A percentile compares a stretch with the other conserved stretches of the same genome.
Evolutionary conservation across 2,113 vertebrate genomes (phyloP).

Genomic region (Dryoscopus gambensis): DNA sequence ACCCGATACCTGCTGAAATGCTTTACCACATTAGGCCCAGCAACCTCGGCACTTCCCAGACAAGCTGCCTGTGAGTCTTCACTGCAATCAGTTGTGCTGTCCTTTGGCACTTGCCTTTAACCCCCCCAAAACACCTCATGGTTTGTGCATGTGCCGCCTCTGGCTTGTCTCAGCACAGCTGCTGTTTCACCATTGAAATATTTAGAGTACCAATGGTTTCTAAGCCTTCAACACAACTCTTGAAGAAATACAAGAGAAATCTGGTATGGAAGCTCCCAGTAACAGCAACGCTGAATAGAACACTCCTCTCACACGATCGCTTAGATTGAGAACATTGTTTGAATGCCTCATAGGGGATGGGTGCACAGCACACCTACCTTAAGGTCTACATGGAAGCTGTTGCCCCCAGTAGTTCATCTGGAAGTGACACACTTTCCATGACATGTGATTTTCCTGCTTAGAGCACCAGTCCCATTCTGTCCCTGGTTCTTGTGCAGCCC

Average conservation of each 20-base stretch:
- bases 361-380: neutral
- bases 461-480: neutral
- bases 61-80: neutral
- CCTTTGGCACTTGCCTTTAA: neutral
- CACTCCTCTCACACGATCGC: accelerated
- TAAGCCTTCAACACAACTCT: neutral
- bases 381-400: neutral
- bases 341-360: neutral
- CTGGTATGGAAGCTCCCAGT: neutral
- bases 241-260: neutral
- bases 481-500: neutral
- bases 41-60: neutral
- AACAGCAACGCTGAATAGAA: neutral
- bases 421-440: neutral
- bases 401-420: neutral
- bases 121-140: neutral
- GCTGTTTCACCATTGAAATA: neutral
- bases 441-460: neutral
- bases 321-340: neutral
- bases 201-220: neutral
- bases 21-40: neutral
- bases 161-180: neutral
- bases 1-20: neutral
- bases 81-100: neutral
- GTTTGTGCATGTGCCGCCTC: neutral